Evolutionary conservation across 1,140 invertebrate genomes (phyloP), one percentile per base, ranked within the genome.

Genomic region (Temnothorax curvispinosus): DNA sequence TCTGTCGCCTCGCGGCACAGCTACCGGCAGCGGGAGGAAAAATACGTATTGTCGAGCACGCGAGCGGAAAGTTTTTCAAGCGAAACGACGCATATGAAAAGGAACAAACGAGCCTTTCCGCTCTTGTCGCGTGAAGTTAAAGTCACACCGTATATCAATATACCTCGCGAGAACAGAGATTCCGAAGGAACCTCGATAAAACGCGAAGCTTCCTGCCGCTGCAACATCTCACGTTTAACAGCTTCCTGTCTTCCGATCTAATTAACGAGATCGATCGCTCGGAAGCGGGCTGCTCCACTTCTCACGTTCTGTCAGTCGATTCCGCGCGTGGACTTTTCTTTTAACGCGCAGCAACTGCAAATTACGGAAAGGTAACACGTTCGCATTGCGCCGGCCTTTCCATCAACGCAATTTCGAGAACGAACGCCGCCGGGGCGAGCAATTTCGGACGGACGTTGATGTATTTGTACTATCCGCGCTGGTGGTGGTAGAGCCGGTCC

Each of bases 391-490:
- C 38, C 60, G 44, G 52, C 75, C 58, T 88, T 80, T 80, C 77
- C 60, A 72, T 87, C 89, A 78, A 62, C 67, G 89, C 88, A 87
- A 89, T 90, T 89, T 85, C 76, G 69, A 75, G 69, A 58, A 82
- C 67, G 80, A 15, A 74, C 58, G 67, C 67, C 52, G 50, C 67
- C 52, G 50, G 65, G 9, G 27, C 67, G 58, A 65, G 69, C 78
- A 87, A 84, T 89, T 87, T 86, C 78, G 74, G 44, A 71, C 69
- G 76, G 88, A 87, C 86, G 88, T 90, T 90, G 80, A 90, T 90
- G 88, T 86, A 90, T 90, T 86, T 78, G 88, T 50, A 21, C 21
- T 62, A 35, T 69, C 50, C 47, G 18, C 18, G 27, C 15, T 27
- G 32, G 60, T 50, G n/a, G 13, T 71, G 3, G 78, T 71, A 9